phyloP scores from a whole-genome alignment of 2,797 vertebrate species.

The Falco berigora region DNA sequence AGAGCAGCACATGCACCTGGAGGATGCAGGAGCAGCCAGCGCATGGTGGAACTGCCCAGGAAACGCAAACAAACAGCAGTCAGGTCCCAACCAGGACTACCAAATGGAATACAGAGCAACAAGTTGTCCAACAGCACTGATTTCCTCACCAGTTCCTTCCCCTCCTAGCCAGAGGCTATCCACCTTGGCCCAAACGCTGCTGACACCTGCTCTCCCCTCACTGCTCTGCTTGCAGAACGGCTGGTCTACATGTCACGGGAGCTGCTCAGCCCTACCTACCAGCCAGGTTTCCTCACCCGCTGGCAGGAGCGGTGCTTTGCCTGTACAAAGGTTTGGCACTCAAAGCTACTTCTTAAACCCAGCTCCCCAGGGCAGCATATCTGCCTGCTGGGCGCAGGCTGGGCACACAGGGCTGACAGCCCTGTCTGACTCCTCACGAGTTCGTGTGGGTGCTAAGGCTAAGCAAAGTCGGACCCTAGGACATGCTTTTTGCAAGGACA shows the following conservation, averaged over 20 bases:
- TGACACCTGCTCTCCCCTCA: background rate
- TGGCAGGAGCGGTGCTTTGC: background rate
- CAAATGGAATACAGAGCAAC: background rate
- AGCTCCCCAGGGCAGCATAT: background rate
- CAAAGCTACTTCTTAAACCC: background rate
- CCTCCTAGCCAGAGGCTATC: background rate
- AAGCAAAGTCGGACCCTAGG: background rate
- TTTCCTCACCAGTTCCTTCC: background rate
- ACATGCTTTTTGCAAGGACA: background rate
- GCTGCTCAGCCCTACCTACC: background rate
- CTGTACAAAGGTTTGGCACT: background rate
- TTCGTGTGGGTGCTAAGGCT: background rate
- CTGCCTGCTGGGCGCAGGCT: rapidly evolving
- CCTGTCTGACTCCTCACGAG: background rate
- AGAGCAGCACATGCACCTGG: background rate
- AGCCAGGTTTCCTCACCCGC: background rate
- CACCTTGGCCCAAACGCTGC: background rate
- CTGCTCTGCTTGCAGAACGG: background rate
- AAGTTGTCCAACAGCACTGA: background rate
- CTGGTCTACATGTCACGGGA: background rate
- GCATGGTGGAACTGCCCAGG: background rate
- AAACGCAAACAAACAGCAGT: background rate
- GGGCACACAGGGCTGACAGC: rapidly evolving
- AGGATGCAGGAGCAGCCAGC: background rate
- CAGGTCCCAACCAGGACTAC: background rate